phyloP scores from a whole-genome alignment of 2,797 vertebrate genomes.

The Gymnothorax reevesii region DNA sequence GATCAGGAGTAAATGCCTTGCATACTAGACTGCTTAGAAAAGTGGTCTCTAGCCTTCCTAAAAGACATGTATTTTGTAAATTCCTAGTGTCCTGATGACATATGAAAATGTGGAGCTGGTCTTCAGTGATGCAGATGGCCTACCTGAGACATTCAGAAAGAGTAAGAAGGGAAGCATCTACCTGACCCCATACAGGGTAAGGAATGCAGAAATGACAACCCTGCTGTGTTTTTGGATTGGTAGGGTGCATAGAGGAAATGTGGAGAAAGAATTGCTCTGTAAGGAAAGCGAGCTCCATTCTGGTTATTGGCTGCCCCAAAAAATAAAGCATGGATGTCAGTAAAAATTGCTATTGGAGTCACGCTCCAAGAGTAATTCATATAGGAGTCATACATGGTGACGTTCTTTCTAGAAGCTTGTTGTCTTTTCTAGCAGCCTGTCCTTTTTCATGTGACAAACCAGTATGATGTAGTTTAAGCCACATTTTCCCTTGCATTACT shows the following conservation, averaged over 20 bases:
- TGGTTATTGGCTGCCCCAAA: not conserved
- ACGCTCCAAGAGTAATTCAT: not conserved
- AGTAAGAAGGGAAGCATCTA: constrained; percentile 93
- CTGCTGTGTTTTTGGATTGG: not conserved
- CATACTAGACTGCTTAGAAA: not conserved
- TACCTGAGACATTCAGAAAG: constrained; percentile 89
- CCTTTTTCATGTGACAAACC: not conserved
- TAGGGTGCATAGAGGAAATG: not conserved
- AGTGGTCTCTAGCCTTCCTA: not conserved
- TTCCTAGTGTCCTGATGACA: constrained; percentile 85
- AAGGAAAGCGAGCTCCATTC: not conserved
- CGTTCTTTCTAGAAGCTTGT: not conserved
- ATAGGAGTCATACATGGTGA: not conserved
- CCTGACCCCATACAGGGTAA: constrained; percentile 93
- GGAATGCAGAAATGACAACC: constrained; percentile 42
- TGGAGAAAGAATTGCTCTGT: not conserved
- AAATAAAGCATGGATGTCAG: not conserved
- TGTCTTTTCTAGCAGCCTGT: not conserved
- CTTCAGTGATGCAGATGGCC: constrained; percentile 83
- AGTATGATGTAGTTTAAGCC: not conserved
- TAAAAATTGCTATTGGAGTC: not conserved
- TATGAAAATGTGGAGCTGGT: constrained; percentile 89
- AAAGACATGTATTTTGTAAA: not conserved
- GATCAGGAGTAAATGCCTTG: not conserved
- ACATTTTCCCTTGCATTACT: not conserved